Base-by-base conservation (phyloP, 2,113 vertebrate species). In the Choloepus hoffmanni region DNA sequence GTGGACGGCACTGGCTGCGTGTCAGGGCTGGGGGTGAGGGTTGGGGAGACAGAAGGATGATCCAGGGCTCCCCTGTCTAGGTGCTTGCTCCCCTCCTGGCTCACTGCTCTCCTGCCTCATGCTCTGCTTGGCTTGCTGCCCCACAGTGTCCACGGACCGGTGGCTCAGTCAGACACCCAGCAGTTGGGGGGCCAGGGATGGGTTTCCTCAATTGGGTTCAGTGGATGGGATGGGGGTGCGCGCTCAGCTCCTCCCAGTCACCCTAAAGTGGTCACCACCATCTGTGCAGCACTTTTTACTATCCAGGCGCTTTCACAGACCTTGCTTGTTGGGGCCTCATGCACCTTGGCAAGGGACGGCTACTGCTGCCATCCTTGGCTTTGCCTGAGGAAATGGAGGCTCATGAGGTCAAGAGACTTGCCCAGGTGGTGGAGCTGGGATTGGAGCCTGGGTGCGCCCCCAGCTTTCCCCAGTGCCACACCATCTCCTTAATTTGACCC, bases 21-120 rank as follows among this genome's bases (percentile, higher is more conserved):
- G 23, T 18, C 50, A 53, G 40, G 33, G 72, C 72, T 12, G 30
- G 84, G 23, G 18, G 24, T 30, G 67, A 48, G 3, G 40, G n/a
- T 23, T 10, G 68, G 26, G 43, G 60, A 14, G 33, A 21, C 3
- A 0, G 0, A 21, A 48, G 74, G 18, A 3, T 13, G 48, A 36
- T 28, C 53, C 21, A 12, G 3, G 53, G 24, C 21, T n/a, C 13
- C 60, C 92, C 77, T 28, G 58, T 8, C 24, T 3, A 33, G 90
- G 28, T 13, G 8, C 43, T n/a, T 1, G 16, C 33, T 67, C 70
- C 53, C 5, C 0, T 26, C 11, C 33, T 0, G 85, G 70, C 43
- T 0, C 4, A 3, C 8, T 0, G 3, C 12, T 21, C 7, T 43
- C 1, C 5, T 0, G 9, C 70, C 60, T 45, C 7, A 12, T 0